Conservation (phyloP, 2,888 invertebrate genomes). For the Saturnia japonica region DNA sequence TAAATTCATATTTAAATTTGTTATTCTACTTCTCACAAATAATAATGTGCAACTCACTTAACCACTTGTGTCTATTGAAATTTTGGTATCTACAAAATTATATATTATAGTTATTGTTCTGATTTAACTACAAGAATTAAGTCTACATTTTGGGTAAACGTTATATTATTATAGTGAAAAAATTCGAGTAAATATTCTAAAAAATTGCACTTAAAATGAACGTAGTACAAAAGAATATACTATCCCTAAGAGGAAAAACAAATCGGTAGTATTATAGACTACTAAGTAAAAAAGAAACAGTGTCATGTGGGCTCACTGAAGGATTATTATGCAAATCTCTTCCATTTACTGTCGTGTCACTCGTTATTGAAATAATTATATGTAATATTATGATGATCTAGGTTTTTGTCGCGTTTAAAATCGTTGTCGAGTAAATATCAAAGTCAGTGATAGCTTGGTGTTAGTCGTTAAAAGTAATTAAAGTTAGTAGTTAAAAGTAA, state of each 20-base stretch:
- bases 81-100: too few species aligned
- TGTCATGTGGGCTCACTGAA: conserved; percentile 63
- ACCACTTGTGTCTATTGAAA: too few species aligned
- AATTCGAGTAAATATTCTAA: neutral
- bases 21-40: neutral
- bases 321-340: conserved; percentile 70
- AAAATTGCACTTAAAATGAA: neutral
- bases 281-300: conserved; percentile 44
- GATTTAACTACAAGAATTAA: too few species aligned
- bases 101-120: too few species aligned
- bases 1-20: neutral
- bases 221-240: neutral
- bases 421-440: neutral
- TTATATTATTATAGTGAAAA: neutral
- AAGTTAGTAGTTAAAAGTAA: too few species aligned
- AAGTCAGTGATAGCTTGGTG: too few species aligned
- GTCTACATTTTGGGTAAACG: too few species aligned
- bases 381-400: neutral
- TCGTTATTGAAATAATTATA: conserved; percentile 32
- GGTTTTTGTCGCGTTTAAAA: neutral
- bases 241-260: conserved; percentile 25
- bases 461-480: too few species aligned
- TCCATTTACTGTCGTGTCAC: conserved; percentile 48
- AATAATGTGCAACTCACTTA: too few species aligned
- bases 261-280: conserved; percentile 35